Percentiles rank a stretch among this genome's conserved stretches.
These are phyloP conservation scores for Hydra vulgaris DNA, from an alignment of 30 jellyfish, hydroid and myxozoan species.

Conservation along the genomic window DNA sequence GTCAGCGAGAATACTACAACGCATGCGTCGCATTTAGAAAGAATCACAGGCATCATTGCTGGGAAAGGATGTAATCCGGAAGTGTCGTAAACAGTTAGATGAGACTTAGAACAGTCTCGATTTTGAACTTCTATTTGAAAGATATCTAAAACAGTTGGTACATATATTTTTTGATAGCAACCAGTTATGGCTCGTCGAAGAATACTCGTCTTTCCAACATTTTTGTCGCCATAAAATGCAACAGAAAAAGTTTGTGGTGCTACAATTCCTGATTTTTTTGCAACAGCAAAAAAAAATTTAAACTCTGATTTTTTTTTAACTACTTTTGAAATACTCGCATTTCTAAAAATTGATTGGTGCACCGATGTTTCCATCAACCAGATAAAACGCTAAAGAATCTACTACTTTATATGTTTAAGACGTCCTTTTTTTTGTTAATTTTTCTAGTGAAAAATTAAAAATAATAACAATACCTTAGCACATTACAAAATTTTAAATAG, in stretches of 20 bases:
- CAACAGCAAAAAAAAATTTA: background rate
- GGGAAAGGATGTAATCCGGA: conserved; percentile 26
- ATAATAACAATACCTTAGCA: too few relatives aligned
- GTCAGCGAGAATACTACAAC: conserved; percentile 27
- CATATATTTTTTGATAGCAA: background rate
- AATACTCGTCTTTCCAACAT: conserved; percentile 24
- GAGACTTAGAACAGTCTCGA: background rate
- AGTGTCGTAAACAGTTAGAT: conserved; percentile 19
- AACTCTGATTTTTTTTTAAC: background rate
- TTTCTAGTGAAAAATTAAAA: too few relatives aligned
- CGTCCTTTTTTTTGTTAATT: too few relatives aligned
- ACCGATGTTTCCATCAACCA: background rate
- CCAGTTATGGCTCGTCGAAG: conserved; percentile 8
- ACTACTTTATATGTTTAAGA: too few relatives aligned
- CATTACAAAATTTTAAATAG: too few relatives aligned
- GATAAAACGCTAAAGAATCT: too few relatives aligned
- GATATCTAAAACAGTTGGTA: conserved; percentile 23
- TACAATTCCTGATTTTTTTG: background rate
- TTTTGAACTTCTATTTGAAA: background rate
- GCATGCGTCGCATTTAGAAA: conserved; percentile 29
- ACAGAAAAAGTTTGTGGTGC: background rate
- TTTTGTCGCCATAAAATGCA: conserved; percentile 20
- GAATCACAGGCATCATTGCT: conserved; percentile 23
- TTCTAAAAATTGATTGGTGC: too few relatives aligned
- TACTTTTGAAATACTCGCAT: too few relatives aligned